These are phyloP conservation scores for Pogonophryne albipinna DNA, from an alignment of 2,797 vertebrate species.

Conservation along the genomic window DNA sequence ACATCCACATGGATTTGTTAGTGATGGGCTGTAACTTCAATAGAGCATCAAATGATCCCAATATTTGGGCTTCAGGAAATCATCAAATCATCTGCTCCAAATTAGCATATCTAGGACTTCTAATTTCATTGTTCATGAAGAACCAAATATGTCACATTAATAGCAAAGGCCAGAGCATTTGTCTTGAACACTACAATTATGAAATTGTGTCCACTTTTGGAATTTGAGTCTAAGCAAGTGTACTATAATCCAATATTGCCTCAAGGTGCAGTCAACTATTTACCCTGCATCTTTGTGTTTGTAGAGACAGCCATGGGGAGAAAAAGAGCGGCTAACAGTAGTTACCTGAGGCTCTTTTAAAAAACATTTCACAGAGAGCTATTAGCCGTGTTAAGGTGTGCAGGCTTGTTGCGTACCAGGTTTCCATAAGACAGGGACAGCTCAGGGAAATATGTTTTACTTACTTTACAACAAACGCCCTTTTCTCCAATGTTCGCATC, in stretches of 20 bases:
- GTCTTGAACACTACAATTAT: not conserved
- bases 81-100: not conserved
- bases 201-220: not conserved
- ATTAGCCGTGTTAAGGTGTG: no score
- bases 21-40: not conserved
- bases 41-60: not conserved
- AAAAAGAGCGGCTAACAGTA: not conserved
- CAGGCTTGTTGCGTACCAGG: not conserved
- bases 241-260: not conserved
- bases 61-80: not conserved
- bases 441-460: not conserved
- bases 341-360: not conserved
- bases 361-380: not conserved
- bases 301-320: not conserved
- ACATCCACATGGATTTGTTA: not conserved
- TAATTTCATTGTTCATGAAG: conserved; percentile 2
- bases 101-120: not conserved
- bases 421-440: not conserved
- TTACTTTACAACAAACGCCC: not conserved
- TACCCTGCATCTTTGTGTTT: not conserved
- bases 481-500: not conserved
- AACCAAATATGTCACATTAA: conserved; percentile 8
- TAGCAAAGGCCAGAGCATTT: not conserved
- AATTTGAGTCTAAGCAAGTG: not conserved
- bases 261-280: not conserved